A percentile compares a stretch with the other conserved stretches of the same genome.
Conservation (phyloP, 1,140 invertebrate species). For the Chironomus striatipennis region DNA sequence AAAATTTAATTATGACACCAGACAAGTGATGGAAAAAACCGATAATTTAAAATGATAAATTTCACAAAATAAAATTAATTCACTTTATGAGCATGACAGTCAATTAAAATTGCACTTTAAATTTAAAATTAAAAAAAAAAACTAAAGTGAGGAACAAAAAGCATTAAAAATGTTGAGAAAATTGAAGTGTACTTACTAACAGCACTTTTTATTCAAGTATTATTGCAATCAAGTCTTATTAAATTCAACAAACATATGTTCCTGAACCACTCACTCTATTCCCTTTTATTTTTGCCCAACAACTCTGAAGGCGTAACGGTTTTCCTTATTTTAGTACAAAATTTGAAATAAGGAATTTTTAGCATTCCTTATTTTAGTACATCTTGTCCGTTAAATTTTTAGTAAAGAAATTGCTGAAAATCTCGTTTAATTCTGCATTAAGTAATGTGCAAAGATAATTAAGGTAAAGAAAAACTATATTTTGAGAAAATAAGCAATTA, state of each 20-base stretch:
- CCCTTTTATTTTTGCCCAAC: no score
- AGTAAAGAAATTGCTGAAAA: no score
- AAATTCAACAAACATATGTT: conserved; percentile 17
- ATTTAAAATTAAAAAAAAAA: background rate
- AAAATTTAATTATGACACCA: background rate
- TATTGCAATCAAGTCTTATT: background rate
- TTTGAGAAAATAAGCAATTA: no score
- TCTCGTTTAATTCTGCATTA: no score
- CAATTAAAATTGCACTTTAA: conserved; percentile 13
- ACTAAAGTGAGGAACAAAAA: background rate
- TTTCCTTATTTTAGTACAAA: no score
- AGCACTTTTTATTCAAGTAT: background rate
- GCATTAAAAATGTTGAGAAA: background rate
- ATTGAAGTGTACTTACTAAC: background rate
- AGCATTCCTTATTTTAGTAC: no score
- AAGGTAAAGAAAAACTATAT: no score
- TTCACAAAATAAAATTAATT: background rate
- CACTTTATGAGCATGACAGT: background rate
- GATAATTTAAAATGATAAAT: background rate
- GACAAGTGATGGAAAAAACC: background rate
- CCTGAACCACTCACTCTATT: background rate
- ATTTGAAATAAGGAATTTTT: no score
- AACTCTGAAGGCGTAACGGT: no score
- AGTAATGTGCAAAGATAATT: no score
- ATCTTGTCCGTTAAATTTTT: no score